Base-by-base conservation (phyloP, 2,888 invertebrate genomes). In the Ormia ochracea region DNA sequence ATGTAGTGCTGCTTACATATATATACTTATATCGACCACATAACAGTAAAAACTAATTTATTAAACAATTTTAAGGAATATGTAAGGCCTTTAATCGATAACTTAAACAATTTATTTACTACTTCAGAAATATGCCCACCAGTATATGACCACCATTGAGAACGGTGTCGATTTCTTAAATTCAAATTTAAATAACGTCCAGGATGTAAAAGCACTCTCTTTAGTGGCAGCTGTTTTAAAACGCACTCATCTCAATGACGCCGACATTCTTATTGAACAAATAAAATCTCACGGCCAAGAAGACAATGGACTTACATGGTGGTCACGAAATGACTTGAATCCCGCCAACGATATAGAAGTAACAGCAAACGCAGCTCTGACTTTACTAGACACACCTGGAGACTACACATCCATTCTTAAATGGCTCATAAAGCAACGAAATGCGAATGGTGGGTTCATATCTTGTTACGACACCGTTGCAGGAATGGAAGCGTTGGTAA, bases 311-410 rank as follows among this genome's bases (percentile, higher is more conserved):
- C 91, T 92, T 84, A 93, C 93, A 84, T 96, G 95, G 93, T 97
- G 96, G 96, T 93, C 93, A 3, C 19, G 12, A 19, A 33, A 50
- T 36, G 50, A 72, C 31, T 93, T 31, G 1, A 63, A 69, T 94
- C 0, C 94, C 0, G 91, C 92, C 80, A 93, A 94, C 0, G 85
- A 86, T 82, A 90, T 97, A 4, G 95, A 96, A 88, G 95, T 96
- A 84, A 96, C 97, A 0, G 93, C 96, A 0, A 98, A 97, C 89
- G 95, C 93, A 12, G 90, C 98, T 68, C 90, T 96, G 68, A 93
- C 95, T 0, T 84, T 93, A 28, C 91, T 91, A 81, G 86, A 61
- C 2, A 50, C 61, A 0, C 31, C 63, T 0, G 79, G 81, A n/a
- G 82, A 82, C 23, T 82, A 84, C 1, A 68, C 92, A 33, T 91